Conservation (phyloP, 2,797 vertebrate species). For the Myotis myotis region DNA sequence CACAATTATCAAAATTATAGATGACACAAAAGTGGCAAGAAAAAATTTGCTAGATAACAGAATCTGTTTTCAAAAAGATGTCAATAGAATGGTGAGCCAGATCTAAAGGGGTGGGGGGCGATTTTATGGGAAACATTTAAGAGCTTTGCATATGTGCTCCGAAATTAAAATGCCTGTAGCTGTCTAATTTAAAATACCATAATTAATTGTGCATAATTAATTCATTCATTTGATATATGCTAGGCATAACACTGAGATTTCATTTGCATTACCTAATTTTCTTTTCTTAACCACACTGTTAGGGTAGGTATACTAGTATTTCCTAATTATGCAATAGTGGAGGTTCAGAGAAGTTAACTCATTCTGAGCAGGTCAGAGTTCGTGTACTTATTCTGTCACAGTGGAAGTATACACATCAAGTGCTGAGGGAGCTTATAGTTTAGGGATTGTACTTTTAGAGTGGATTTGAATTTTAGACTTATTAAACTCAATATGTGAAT, state of each 20-base stretch:
- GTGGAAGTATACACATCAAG: not conserved
- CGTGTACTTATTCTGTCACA: not conserved
- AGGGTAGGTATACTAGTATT: not conserved
- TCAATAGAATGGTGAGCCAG: not conserved
- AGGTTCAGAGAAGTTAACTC: not conserved
- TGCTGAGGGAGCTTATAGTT: not conserved
- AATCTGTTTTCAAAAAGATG: constrained; percentile 43
- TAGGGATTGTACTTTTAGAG: not conserved
- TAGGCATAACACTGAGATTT: not conserved
- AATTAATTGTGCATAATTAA: not conserved
- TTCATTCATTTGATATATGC: not conserved
- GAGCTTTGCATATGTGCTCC: not conserved
- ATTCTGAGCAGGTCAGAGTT: not conserved
- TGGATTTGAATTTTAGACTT: not conserved
- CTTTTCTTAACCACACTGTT: not conserved
- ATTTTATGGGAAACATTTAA: not conserved
- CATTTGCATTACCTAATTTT: not conserved
- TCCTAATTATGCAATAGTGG: not conserved
- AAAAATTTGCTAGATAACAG: not conserved
- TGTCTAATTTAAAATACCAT: constrained; percentile 8
- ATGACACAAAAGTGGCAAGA: constrained; percentile 42
- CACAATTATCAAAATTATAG: constrained; percentile 50
- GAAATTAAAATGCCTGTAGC: constrained; percentile 9
- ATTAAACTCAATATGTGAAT: constrained; percentile 3
- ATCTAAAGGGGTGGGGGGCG: not conserved